Evolutionary conservation across 2,888 invertebrate species (phyloP).

Genomic region (Spicauda simplicius): DNA sequence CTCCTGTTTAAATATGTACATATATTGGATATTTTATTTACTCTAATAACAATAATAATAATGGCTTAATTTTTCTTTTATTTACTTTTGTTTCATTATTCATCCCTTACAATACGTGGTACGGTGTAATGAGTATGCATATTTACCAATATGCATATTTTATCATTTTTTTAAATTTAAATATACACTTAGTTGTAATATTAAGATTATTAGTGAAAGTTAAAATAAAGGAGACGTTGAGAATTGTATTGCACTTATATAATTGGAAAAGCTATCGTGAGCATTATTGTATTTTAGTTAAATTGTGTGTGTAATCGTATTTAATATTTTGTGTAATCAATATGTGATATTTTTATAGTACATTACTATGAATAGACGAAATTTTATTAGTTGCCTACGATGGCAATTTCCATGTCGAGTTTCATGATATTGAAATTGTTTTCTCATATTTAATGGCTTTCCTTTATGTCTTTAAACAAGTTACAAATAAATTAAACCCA

Average conservation of each 20-base stretch:
- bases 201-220: background rate
- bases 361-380: conserved; percentile 9
- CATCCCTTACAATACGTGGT: no score
- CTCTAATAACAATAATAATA: background rate
- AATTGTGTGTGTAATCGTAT: conserved; percentile 21
- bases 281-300: conserved; percentile 26
- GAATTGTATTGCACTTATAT: conserved; percentile 22
- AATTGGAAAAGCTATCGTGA: conserved; percentile 37
- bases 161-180: background rate
- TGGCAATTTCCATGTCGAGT: conserved; percentile 30
- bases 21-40: no score
- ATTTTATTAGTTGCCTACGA: conserved; percentile 30
- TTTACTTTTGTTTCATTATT: background rate
- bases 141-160: background rate
- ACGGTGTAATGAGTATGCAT: background rate
- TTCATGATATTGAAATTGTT: conserved; percentile 26
- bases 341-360: background rate
- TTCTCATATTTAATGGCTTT: conserved; percentile 16
- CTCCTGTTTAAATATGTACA: conserved; percentile 1
- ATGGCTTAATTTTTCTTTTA: background rate
- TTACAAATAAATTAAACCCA: conserved; percentile 13
- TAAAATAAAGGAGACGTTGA: conserved; percentile 22
- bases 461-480: conserved; percentile 6
- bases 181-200: background rate
- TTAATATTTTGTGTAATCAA: background rate